phyloP scores from a whole-genome alignment of 2,888 invertebrate genomes.

The Eurois occulta region DNA sequence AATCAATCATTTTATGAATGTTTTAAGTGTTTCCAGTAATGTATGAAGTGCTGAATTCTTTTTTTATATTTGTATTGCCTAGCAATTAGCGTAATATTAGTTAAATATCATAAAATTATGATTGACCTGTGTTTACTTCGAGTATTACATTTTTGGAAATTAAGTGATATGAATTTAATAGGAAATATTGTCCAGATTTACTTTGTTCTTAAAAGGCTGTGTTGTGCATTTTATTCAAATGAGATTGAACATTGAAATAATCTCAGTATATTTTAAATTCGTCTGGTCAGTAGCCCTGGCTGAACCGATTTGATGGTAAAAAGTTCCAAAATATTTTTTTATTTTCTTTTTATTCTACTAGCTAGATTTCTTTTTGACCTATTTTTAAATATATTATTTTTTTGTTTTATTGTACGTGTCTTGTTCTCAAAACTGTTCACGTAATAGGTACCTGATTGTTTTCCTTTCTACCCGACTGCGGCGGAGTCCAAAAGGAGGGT shows the following conservation, averaged over 20 bases:
- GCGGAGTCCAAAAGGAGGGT: background rate
- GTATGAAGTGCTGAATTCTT: constrained; percentile 21
- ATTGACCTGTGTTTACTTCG: constrained; percentile 31
- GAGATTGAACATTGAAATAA: constrained; percentile 50
- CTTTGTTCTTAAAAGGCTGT: constrained; percentile 60
- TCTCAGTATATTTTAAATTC: constrained; percentile 40
- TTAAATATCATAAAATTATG: constrained; percentile 21
- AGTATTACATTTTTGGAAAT: constrained; percentile 43
- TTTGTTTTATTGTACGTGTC: constrained; percentile 52
- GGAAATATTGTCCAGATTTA: constrained; percentile 39
- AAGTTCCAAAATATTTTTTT: constrained; percentile 62
- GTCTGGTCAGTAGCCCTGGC: constrained; percentile 26
- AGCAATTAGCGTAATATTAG: constrained; percentile 28
- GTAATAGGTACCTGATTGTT: constrained; percentile 67
- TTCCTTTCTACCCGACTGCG: constrained; percentile 19
- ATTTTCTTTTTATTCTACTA: constrained; percentile 31
- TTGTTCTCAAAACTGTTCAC: constrained; percentile 49
- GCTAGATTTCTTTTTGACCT: constrained; percentile 45
- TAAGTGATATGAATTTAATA: constrained; percentile 43
- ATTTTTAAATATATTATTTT: constrained; percentile 37
- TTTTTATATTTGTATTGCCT: constrained; percentile 47
- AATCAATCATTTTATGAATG: constrained; percentile 7
- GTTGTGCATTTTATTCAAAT: constrained; percentile 61
- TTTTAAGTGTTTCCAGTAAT: constrained; percentile 14
- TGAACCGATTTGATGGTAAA: constrained; percentile 52